Base-by-base conservation (phyloP, 2,797 vertebrate genomes). In the Triplophysa bombifrons region DNA sequence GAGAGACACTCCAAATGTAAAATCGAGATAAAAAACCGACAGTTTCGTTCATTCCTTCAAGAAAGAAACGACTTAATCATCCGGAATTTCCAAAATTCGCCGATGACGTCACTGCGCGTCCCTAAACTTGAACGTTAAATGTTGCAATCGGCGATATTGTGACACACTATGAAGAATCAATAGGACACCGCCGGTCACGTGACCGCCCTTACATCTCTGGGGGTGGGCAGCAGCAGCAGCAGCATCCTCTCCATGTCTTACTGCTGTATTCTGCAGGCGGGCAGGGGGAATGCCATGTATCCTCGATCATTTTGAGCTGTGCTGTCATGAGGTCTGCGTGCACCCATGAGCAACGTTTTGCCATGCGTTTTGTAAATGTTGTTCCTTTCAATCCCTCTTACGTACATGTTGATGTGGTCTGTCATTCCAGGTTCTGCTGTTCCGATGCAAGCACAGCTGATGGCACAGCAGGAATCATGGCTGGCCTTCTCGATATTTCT, bases 201-300 rank as follows among this genome's bases (percentile, higher is more conserved):
- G 91, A 91, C 90, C 83, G 65, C 77, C 78, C 78, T 72, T 82
- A 76, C 84, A 82, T 85, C 85, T 80, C 82, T 27, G 80, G 86
- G 92, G 91, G 89, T 86, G 91, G 91, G 91, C 86, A 88, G 88
- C 78, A 56, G 82, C 85, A 81, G 86, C 85, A 34, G 34, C 34
- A 81, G 86, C 85, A 34, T 4, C 34, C 87, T 89, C 86, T 85
- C 75, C 85, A 76, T 82, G 88, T 87, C 74, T 80, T 86, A 85
- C 84, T 89, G 88, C 84, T 85, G 79, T 86, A 87, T 88, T 85
- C 85, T 85, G 86, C 85, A 65, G 69, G 41, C 73, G 71, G 80
- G 65, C 83, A 50, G 65, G 70, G 75, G 66, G 86, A 88, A 83
- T 88, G 88, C 83, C 82, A 87, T 77, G 79, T 66, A 83, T 75